Evolutionary conservation across 2,113 vertebrate species (phyloP), one percentile per base, ranked within the genome.

Genomic region (Bufo gargarizans): DNA sequence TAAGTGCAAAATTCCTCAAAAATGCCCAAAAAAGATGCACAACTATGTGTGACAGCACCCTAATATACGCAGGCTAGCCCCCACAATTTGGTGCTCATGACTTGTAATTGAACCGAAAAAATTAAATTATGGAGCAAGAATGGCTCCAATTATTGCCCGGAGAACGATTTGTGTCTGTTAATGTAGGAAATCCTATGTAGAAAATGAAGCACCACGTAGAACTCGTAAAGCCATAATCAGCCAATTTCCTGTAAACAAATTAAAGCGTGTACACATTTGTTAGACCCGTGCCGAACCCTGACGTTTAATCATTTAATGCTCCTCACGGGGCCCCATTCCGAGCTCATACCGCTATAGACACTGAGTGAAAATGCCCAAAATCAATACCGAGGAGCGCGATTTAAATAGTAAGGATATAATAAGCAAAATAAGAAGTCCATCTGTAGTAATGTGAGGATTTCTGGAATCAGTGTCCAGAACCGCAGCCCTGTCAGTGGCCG

Each of bases 211-310:
- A 6, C 17, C 45, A 8, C 3, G 45, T 50, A 19, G 47, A 9
- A 49, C 16, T 76, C 13, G 71, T 4, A 20, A 20, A 76, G 17
- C 72, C 47, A 50, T 76, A 76, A 76, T 76, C 71, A 74, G 71
- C 71, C 71, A 74, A 74, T 74, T 76, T 50, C 72, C 72, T 76
- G 45, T 76, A 50, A 76, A 76, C 72, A 76, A 76, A 76, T 76
- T 19, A 76, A 50, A 76, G 17, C 72, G 11, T 76, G 72, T 76
- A 76, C 45, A 19, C 72, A 76, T 76, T 76, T 76, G 72, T 76
- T 76, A 76, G 72, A 76, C 47, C 72, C 20, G 47, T 50, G 17
- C 72, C 47, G 47, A 76, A 49, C 72, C 72, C 72, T 76, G 72
- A 76, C 72, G 50, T 76, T 76, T 50, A 76, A 76, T 76, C 72